phyloP scores from a whole-genome alignment of 1,140 invertebrate genomes.

The Hyles euphorbiae region DNA sequence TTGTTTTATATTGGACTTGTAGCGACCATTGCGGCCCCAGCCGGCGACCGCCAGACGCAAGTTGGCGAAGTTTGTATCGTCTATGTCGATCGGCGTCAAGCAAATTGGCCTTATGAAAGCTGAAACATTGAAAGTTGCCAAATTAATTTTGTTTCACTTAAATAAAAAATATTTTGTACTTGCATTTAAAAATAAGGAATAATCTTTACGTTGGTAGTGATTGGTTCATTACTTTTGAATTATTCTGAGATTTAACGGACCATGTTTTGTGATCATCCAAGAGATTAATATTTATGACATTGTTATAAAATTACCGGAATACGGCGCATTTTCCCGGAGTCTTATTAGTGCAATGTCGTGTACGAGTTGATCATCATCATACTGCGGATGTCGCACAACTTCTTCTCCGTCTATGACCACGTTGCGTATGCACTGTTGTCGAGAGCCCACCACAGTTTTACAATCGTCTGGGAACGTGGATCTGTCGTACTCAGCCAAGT shows the following conservation, averaged over 20 bases:
- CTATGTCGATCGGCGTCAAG: conserved; percentile 48
- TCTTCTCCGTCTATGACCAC: conserved; percentile 37
- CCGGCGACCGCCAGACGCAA: conserved; percentile 51
- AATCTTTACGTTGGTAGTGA: too few species aligned
- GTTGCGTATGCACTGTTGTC: conserved; percentile 50
- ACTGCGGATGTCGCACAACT: conserved; percentile 44
- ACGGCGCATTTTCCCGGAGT: conserved; percentile 41
- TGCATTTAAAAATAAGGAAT: too few species aligned
- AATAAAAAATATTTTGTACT: too few species aligned
- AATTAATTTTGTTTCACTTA: too few species aligned
- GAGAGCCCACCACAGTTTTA: conserved; percentile 26
- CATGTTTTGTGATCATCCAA: too few species aligned
- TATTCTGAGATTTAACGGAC: too few species aligned
- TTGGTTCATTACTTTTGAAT: too few species aligned
- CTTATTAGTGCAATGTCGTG: conserved; percentile 59
- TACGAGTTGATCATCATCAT: conserved; percentile 37
- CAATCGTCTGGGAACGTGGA: conserved; percentile 60
- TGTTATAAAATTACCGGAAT: conserved; percentile 29
- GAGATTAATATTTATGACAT: too few species aligned
- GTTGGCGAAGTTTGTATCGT: conserved; percentile 43
- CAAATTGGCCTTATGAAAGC: conserved; percentile 61
- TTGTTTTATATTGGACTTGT: conserved; percentile 46
- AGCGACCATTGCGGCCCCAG: conserved; percentile 54
- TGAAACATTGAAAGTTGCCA: conserved; percentile 26
- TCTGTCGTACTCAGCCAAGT: conserved; percentile 59